Percentiles rank a stretch among this genome's conserved stretches.
These are phyloP conservation scores for Liasis olivaceus DNA, from an alignment of 2,797 vertebrate genomes.

Conservation along the genomic window DNA sequence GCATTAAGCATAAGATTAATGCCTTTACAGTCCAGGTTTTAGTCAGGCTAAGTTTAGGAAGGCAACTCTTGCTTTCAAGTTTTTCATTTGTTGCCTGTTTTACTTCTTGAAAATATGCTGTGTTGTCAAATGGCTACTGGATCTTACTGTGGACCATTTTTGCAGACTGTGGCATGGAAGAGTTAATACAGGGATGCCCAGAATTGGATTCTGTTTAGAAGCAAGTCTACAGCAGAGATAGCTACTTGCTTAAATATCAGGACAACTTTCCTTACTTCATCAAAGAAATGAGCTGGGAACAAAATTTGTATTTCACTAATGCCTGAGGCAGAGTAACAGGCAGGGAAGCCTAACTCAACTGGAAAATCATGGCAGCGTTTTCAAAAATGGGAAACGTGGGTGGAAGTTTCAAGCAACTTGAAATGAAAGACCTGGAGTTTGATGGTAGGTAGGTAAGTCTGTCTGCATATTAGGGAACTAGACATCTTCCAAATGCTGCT, in stretches of 20 bases:
- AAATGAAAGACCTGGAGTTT: background rate
- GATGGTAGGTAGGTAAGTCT: background rate
- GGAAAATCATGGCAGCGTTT: background rate
- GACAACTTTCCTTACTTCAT: background rate
- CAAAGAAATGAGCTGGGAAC: background rate
- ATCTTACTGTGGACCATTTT: background rate
- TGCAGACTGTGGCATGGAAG: background rate
- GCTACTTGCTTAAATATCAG: background rate
- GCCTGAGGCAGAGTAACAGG: background rate
- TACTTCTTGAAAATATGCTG: background rate
- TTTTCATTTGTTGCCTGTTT: background rate
- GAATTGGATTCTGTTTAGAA: background rate
- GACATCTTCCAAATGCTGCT: background rate
- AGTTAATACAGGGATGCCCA: background rate
- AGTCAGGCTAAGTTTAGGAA: conserved; percentile 33
- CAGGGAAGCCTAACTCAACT: background rate
- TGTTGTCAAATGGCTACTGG: background rate
- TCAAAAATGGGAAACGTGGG: background rate
- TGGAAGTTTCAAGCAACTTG: background rate
- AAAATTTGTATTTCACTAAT: background rate
- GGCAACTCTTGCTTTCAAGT: conserved; percentile 2
- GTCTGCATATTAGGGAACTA: background rate
- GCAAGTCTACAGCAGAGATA: background rate
- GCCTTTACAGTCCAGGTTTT: background rate
- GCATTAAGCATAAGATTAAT: background rate